These are phyloP conservation scores for Drosophila demipolita DNA, from an alignment of 2,888 invertebrate genomes.

Conservation along the genomic window DNA sequence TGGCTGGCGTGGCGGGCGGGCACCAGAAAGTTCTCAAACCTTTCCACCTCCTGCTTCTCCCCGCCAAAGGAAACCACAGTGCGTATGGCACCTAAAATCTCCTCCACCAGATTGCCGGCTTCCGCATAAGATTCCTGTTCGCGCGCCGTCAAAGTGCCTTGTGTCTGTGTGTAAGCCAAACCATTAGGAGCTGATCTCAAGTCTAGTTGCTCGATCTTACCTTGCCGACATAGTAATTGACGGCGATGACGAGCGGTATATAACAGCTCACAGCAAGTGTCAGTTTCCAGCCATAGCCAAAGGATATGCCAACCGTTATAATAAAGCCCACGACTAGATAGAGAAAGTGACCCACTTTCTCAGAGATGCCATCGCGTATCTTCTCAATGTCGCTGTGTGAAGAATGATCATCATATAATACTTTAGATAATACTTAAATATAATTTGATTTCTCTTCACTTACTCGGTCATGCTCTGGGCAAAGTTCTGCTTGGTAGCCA, in stretches of 20 bases:
- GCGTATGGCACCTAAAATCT: constrained; percentile 90
- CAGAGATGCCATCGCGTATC: constrained; percentile 93
- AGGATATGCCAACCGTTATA: constrained; percentile 90
- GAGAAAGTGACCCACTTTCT: constrained; percentile 92
- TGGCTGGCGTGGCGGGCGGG: constrained; percentile 89
- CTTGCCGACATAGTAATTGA: constrained; percentile 91
- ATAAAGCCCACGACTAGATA: constrained; percentile 86
- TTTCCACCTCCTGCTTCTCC: constrained; percentile 89
- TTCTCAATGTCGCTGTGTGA: constrained; percentile 90
- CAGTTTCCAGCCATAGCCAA: constrained; percentile 94
- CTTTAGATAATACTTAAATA: neutral
- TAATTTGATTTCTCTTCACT: constrained; percentile 81
- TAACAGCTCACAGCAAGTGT: constrained; percentile 92
- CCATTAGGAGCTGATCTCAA: neutral
- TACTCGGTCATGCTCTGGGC: constrained; percentile 91
- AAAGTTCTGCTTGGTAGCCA: constrained; percentile 89
- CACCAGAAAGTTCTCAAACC: constrained; percentile 87
- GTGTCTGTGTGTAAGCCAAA: constrained; percentile 85
- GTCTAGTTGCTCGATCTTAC: constrained; percentile 82
- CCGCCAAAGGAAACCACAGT: constrained; percentile 93
- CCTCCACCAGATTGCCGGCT: constrained; percentile 91
- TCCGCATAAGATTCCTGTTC: constrained; percentile 91
- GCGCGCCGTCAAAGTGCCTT: constrained; percentile 88
- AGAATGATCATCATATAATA: neutral
- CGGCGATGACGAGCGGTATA: constrained; percentile 91